A percentile compares a stretch with the other conserved stretches of the same genome.
Evolutionary conservation across 2,113 vertebrate species (phyloP).

Genomic region (Eudyptes chrysolophus): DNA sequence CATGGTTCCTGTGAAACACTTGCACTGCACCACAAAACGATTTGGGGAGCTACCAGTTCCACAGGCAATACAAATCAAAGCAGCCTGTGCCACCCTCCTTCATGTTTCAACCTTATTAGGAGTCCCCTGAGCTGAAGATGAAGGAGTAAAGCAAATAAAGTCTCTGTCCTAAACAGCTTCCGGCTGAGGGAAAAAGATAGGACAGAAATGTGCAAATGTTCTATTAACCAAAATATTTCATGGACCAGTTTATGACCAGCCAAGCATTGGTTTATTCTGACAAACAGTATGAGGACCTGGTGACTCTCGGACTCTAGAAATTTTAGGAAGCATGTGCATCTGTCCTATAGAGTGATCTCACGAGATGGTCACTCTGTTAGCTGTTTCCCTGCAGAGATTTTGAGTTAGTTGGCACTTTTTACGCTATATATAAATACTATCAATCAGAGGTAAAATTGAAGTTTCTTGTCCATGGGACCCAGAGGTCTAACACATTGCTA

Average conservation of each 20-base stretch:
- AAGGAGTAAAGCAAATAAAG: not conserved
- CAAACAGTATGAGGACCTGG: not conserved
- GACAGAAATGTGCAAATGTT: not conserved
- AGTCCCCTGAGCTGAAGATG: not conserved
- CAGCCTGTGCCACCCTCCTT: not conserved
- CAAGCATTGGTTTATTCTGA: not conserved
- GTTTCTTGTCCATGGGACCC: not conserved
- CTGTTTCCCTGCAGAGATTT: not conserved
- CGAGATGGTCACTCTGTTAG: accelerated
- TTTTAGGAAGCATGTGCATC: not conserved
- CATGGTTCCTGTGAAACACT: not conserved
- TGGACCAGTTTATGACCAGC: not conserved
- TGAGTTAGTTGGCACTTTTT: not conserved
- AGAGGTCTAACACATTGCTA: not conserved
- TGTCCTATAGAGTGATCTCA: not conserved
- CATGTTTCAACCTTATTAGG: not conserved
- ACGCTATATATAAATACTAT: not conserved
- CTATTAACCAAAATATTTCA: not conserved
- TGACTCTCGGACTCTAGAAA: not conserved
- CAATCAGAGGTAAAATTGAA: not conserved
- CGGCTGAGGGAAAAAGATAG: not conserved
- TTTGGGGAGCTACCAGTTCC: not conserved
- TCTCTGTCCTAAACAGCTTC: not conserved
- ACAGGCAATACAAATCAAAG: not conserved
- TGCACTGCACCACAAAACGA: not conserved